A percentile compares a stretch with the other conserved stretches of the same genome.
Evolutionary conservation across 2,113 vertebrate genomes (phyloP).

Genomic region (Cephalopholis sonnerati): DNA sequence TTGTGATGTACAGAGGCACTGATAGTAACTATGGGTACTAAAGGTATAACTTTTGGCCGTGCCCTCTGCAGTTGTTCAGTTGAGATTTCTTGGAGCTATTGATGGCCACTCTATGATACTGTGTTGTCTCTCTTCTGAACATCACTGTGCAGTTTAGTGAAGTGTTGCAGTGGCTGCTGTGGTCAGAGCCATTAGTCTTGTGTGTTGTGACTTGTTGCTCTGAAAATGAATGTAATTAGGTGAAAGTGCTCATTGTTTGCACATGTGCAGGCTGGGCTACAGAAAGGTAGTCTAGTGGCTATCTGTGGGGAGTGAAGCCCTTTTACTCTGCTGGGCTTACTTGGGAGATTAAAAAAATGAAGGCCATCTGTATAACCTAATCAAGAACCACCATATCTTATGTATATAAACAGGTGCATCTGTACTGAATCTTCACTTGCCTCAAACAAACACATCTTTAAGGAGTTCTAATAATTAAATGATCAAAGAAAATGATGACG

Average conservation of each 20-base stretch:
- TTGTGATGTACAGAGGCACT: conserved; percentile 17
- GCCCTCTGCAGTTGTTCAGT: conserved; percentile 16
- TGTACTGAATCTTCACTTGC: too few relatives aligned
- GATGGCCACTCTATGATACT: neutral
- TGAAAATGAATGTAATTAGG: conserved; percentile 26
- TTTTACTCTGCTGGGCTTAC: too few relatives aligned
- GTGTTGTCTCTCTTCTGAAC: neutral
- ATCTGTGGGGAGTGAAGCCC: too few relatives aligned
- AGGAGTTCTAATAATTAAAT: too few relatives aligned
- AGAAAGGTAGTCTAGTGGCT: too few relatives aligned
- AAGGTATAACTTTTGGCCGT: conserved; percentile 13
- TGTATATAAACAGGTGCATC: too few relatives aligned
- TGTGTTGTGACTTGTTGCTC: conserved; percentile 4
- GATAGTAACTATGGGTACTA: conserved; percentile 35
- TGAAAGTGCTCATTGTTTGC: conserved; percentile 31
- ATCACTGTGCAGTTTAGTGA: neutral
- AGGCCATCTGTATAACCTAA: too few relatives aligned
- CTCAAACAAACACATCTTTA: too few relatives aligned
- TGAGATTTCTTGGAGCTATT: conserved; percentile 19
- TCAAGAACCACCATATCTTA: too few relatives aligned
- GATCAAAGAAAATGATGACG: too few relatives aligned
- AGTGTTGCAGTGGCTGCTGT: neutral
- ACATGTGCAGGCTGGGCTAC: neutral
- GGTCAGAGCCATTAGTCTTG: conserved; percentile 34
- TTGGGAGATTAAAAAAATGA: too few relatives aligned